These are phyloP conservation scores for Siderastrea siderea DNA, from an alignment of 92 coral and sea anemone genomes.

Conservation along the genomic window DNA sequence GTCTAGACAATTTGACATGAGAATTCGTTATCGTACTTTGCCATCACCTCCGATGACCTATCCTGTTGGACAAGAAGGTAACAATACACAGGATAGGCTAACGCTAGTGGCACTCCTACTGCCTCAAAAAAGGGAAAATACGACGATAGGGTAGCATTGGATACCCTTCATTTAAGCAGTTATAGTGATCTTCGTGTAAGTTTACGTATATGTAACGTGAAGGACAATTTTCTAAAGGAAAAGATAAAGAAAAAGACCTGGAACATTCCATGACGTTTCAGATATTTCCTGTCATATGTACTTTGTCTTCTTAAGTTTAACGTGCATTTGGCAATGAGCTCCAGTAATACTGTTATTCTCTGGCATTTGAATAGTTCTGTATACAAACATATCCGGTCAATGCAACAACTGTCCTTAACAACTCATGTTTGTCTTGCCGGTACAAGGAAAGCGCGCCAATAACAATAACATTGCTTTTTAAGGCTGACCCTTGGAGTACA, in stretches of 20 bases:
- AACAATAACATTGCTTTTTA: not conserved
- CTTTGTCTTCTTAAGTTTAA: slow-evolving; percentile 13
- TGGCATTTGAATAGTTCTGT: not conserved
- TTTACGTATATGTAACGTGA: not conserved
- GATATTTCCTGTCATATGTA: slow-evolving; percentile 28
- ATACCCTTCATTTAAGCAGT: not conserved
- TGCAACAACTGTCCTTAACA: not conserved
- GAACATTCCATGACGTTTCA: slow-evolving; percentile 12
- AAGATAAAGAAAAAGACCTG: not conserved
- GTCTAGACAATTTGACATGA: slow-evolving; percentile 51
- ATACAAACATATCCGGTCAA: not conserved
- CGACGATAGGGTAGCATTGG: too few species aligned
- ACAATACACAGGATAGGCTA: slow-evolving; percentile 29
- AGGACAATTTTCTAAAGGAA: too few species aligned
- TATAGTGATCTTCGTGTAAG: not conserved
- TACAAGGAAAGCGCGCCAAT: not conserved
- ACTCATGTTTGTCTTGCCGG: not conserved
- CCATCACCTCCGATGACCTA: slow-evolving; percentile 37
- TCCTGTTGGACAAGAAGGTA: slow-evolving; percentile 5
- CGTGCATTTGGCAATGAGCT: not conserved
- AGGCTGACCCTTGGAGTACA: not conserved
- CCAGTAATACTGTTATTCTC: not conserved
- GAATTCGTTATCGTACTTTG: slow-evolving; percentile 32
- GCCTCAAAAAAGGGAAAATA: not conserved
- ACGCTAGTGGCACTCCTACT: not conserved